These are phyloP conservation scores for Neotoma lepida DNA, from an alignment of 2,113 vertebrate species.

Conservation along the genomic window DNA sequence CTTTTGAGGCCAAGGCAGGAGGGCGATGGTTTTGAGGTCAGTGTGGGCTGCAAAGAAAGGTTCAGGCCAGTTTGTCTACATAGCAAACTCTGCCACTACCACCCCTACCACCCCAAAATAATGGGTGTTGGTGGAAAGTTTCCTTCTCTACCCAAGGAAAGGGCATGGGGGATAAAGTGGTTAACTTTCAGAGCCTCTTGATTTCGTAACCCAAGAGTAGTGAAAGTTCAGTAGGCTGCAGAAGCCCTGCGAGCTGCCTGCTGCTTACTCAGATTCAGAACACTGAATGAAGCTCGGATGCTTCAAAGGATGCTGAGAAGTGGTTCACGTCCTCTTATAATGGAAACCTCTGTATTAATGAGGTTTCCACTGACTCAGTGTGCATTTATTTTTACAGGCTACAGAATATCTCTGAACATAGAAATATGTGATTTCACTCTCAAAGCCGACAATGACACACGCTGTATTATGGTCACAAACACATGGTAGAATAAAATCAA, in stretches of 20 bases:
- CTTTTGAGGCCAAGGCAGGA: not conserved
- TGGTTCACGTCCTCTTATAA: not conserved
- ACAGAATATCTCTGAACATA: conserved; percentile 49
- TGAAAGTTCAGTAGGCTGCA: conserved; percentile 76
- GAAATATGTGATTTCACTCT: conserved; percentile 65
- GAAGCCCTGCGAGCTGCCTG: conserved; percentile 47
- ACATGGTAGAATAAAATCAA: not conserved
- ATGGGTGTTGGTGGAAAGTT: not conserved
- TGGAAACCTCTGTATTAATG: conserved; percentile 74
- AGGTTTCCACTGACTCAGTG: conserved; percentile 79
- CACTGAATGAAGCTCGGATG: conserved; percentile 67
- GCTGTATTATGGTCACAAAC: not conserved
- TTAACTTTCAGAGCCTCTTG: conserved; percentile 26
- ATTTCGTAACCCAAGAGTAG: conserved; percentile 14
- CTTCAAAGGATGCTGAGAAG: conserved; percentile 70
- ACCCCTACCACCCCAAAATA: not conserved
- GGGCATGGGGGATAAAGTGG: not conserved
- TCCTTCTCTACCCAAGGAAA: not conserved
- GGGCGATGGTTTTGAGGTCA: not conserved
- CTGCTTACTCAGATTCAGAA: conserved; percentile 77
- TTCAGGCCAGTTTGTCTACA: not conserved
- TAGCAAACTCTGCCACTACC: not conserved
- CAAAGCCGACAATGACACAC: not conserved
- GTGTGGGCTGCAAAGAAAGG: not conserved
- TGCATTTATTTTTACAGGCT: conserved; percentile 64